Base-by-base conservation (phyloP, 2,113 vertebrate species). In the Laticauda colubrina region DNA sequence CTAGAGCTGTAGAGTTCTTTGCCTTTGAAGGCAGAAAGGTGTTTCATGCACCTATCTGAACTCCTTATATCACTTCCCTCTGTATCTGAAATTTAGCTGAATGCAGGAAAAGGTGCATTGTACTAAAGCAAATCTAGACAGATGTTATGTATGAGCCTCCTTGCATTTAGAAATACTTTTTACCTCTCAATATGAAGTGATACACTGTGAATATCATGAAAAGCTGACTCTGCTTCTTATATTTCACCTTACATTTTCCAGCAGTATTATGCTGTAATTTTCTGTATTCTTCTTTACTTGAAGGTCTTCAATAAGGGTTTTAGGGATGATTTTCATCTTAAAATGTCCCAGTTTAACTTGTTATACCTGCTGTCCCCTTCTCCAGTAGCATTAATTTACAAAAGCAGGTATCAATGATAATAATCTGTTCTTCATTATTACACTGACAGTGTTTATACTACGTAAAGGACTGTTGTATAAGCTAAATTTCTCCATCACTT, bases 181-280 rank as follows among this genome's bases (percentile, higher is more conserved):
- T 81, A 43, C 7, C 15, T 81, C 43, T 43, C 34, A 21, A 3
- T 81, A n/a, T 81, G 75, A 81, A 39, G 75, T 39, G 7, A 39
- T 43, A 81, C 9, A 10, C 34, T 48, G 48, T 48, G 48, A 48
- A 48, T 48, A 48, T 7, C 57, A n/a, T 21, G 6, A 10, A 81
- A 57, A 55, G 34, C 57, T 89, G n/a, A 55, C 29, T 51, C 85
- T 51, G 57, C 5, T 29, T 64, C 7, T 64, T 21, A 1, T 85
- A 29, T 53, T 91, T 1, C 0, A 23, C 0, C 0, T 87, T 69
- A 0, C 0, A 0, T 87, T 88, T 92, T 75, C 57, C 92, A 89
- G 69, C 81, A 39, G 2, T 4, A 0, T 2, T 34, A 4, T 56
- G 89, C 51, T 55, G 18, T 20, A 69, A 90, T 94, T 54, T 87